A percentile compares a stretch with the other conserved stretches of the same genome.
These are phyloP conservation scores for Nothocercus nigrocapillus DNA, from an alignment of 2,113 vertebrate genomes.

Conservation along the genomic window DNA sequence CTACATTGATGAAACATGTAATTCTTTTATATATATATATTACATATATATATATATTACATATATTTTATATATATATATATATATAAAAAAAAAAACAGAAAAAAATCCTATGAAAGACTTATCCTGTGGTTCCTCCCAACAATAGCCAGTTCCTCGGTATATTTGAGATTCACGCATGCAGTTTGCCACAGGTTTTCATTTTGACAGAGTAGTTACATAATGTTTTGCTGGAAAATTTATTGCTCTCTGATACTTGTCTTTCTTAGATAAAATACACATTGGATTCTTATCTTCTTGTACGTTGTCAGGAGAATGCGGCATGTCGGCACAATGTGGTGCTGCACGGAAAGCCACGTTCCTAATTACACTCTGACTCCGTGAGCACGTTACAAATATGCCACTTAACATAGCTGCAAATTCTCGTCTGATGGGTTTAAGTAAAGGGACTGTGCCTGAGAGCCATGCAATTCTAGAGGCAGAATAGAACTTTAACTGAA, in stretches of 20 bases:
- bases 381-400: background rate
- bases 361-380: background rate
- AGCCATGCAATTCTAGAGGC: background rate
- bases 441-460: background rate
- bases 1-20: background rate
- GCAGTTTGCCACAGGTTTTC: background rate
- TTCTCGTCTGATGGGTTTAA: background rate
- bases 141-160: background rate
- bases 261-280: background rate
- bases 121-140: background rate
- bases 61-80: too few relatives aligned
- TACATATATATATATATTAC: too few relatives aligned
- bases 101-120: background rate
- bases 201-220: background rate
- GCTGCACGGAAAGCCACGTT: background rate
- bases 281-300: background rate
- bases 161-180: background rate
- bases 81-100: background rate
- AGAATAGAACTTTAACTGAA: background rate
- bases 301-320: background rate
- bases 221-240: background rate
- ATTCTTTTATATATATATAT: background rate
- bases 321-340: background rate
- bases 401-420: background rate
- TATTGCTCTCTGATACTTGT: background rate